Conservation (phyloP, 2,888 invertebrate species). For the Drosophila mayaguana region DNA sequence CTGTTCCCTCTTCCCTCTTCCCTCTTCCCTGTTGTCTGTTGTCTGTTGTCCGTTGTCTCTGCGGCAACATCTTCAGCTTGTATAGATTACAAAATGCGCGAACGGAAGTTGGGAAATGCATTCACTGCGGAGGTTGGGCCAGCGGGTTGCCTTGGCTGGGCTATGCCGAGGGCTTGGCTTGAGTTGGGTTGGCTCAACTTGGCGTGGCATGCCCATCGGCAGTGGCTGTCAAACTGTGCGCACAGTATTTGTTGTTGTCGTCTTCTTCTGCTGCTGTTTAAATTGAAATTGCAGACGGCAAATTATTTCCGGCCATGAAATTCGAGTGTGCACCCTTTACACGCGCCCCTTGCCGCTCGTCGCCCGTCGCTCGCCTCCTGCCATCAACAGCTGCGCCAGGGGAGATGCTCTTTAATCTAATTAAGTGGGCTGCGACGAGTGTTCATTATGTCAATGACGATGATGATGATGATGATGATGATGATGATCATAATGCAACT, state of each 20-base stretch:
- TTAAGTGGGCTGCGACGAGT: constrained; percentile 49
- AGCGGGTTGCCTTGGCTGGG: constrained; percentile 10
- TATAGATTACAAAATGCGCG: constrained; percentile 18
- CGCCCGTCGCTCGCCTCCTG: neutral
- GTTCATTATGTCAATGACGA: constrained; percentile 21
- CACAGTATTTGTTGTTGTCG: constrained; percentile 26
- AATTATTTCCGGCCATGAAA: constrained; percentile 77
- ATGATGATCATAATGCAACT: constrained; percentile 12
- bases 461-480: constrained; percentile 17
- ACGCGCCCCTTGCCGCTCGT: neutral
- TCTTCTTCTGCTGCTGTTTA: constrained; percentile 9
- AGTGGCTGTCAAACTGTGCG: constrained; percentile 44
- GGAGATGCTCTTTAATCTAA: constrained; percentile 69
- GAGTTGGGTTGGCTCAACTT: neutral
- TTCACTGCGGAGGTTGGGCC: constrained; percentile 18
- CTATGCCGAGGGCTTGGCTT: constrained; percentile 24
- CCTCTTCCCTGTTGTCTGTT: too few species aligned
- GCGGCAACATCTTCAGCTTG: neutral
- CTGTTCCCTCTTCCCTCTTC: too few species aligned
- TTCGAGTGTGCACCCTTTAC: constrained; percentile 74
- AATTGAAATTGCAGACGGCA: constrained; percentile 75
- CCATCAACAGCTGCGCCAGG: constrained; percentile 28
- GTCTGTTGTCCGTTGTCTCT: neutral
- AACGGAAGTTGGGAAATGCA: constrained; percentile 51
- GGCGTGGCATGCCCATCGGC: constrained; percentile 10